Evolutionary conservation across 1,140 invertebrate species (phyloP), one percentile per base, ranked within the genome.

Genomic region (Hylaeus anthracinus): DNA sequence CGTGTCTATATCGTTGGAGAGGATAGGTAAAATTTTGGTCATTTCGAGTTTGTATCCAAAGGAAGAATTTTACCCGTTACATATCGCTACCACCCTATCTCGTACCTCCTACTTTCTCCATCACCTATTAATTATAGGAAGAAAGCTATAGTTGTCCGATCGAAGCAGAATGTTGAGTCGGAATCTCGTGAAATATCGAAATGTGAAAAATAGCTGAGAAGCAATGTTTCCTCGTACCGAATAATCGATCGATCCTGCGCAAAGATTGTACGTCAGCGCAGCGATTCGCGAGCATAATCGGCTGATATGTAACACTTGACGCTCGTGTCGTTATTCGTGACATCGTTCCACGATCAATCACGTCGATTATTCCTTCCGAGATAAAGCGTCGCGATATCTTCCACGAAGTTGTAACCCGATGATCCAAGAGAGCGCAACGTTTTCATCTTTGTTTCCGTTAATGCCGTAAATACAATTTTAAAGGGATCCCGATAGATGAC

Each of bases 261-360:
- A 79, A 56, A 79, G 77, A 72, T 79, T 79, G 77, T 79, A 79
- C 77, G 77, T 79, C 77, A 72, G 70, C 77, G 77, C 60, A 78
- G 12, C 37, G 55, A 77, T 70, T 45, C 56, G 43, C 55, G 74
- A 77, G 66, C 51, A 71, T 71, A 12, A 43, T 67, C 12, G 10
- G 10, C 12, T 8, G 3, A 10, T 45, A 37, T 10, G 15, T 60
- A 69, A 61, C 60, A 77, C 10, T 55, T 70, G 9, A 10, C 60
- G 67, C 65, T 77, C 65, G 39, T 37, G 26, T 65, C 10, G 55
- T 61, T 14, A 43, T 61, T 53, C 5, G 51, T 48, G 56, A 14
- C 55, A 26, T 79, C 60, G 14, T 55, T 79, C 56, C 63, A 63
- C 74, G 26, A n/a, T 76, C 63, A 14, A 53, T 72, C 6, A 37